Conservation (phyloP, 2,888 invertebrate genomes). For the Pegoplata infirma region DNA sequence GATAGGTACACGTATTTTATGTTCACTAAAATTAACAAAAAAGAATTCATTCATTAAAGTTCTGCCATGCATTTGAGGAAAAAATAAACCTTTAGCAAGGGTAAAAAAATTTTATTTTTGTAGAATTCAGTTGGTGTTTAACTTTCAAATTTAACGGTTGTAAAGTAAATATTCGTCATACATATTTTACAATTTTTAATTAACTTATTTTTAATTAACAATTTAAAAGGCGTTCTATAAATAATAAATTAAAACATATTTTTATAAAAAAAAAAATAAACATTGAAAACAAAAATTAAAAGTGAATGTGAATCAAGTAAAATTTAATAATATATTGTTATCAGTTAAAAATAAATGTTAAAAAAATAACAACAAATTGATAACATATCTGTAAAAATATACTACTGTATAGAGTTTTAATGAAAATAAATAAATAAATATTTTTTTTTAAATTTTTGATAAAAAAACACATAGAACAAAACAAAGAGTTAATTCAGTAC, state of each 20-base stretch:
- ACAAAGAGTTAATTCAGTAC: neutral
- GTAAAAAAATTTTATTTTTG: neutral
- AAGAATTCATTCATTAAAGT: neutral
- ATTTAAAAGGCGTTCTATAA: neutral
- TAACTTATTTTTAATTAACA: neutral
- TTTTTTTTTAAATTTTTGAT: constrained; percentile 2
- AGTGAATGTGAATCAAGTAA: neutral
- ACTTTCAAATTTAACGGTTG: constrained; percentile 6
- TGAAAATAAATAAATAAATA: neutral
- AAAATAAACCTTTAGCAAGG: constrained; percentile 2
- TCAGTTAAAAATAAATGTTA: constrained; percentile 1
- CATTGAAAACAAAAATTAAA: neutral
- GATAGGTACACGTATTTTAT: too few species aligned
- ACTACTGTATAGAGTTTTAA: neutral
- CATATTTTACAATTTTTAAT: neutral
- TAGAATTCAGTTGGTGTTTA: constrained; percentile 21
- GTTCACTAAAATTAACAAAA: too few species aligned
- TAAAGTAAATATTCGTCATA: constrained; percentile 3
- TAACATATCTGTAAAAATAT: constrained; percentile 4
- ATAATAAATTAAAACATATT: constrained; percentile 1
- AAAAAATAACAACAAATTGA: constrained; percentile 8
- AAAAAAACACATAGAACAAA: neutral
- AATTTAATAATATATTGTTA: neutral
- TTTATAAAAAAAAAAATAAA: too few species aligned
- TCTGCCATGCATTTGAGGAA: neutral